phyloP scores from a whole-genome alignment of 37 sponge, comb jelly and placozoan species.

The Axinella damicornis region DNA sequence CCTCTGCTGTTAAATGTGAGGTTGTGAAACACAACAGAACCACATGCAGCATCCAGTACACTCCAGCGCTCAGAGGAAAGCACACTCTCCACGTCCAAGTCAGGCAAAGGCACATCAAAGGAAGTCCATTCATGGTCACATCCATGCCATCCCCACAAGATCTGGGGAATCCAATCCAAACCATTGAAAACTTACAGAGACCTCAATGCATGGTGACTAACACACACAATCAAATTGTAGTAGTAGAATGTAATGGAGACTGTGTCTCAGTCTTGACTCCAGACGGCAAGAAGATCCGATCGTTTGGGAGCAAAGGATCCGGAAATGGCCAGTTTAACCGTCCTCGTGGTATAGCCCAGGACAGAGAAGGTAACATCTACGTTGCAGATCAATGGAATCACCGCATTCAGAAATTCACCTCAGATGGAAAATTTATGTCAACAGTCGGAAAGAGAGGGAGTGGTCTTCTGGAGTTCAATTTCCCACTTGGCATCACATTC shows the following conservation, averaged over 20 bases:
- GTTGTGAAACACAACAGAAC: not conserved
- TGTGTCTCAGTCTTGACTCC: slow-evolving; percentile 28
- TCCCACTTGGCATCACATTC: slow-evolving; percentile 42
- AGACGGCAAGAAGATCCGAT: slow-evolving; percentile 5
- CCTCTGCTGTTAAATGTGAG: not conserved
- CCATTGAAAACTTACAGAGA: not conserved
- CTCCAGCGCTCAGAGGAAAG: not conserved
- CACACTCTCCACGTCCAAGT: slow-evolving; percentile 12
- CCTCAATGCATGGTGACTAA: slow-evolving; percentile 36
- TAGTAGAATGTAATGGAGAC: slow-evolving; percentile 12
- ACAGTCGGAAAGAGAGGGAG: slow-evolving; percentile 37
- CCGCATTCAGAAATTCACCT: slow-evolving; percentile 54
- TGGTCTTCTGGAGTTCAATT: slow-evolving; percentile 29
- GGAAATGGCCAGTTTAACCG: slow-evolving; percentile 8
- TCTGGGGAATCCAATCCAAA: not conserved
- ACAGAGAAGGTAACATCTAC: slow-evolving; percentile 38
- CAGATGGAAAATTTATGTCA: slow-evolving; percentile 25
- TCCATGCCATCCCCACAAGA: not conserved
- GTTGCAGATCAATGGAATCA: slow-evolving; percentile 42
- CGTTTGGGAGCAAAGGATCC: slow-evolving; percentile 41
- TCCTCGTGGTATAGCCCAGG: slow-evolving; percentile 52
- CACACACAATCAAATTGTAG: slow-evolving; percentile 26
- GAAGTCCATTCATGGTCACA: slow-evolving; percentile 17
- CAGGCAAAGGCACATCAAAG: not conserved
- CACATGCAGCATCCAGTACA: slow-evolving; percentile 8